Evolutionary conservation across 2,113 vertebrate genomes (phyloP), one percentile per base, ranked within the genome.

Genomic region (Numenius arquata): DNA sequence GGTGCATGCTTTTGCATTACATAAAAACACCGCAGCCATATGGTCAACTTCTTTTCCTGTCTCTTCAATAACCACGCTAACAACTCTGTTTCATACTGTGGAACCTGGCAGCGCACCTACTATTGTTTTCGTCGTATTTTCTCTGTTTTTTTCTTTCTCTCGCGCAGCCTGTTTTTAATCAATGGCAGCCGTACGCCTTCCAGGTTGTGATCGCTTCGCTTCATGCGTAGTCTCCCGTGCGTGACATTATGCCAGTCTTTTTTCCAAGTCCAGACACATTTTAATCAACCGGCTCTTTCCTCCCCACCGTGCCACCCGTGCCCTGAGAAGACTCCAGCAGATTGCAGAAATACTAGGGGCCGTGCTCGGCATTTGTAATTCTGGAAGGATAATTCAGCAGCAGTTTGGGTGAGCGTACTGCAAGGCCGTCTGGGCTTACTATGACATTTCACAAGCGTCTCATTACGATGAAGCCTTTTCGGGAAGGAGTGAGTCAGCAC

Each of bases 231-330:
- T 6, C 38, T 79, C 41, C 59, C 11, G 4, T 1, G 1, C 27
- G 45, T 36, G 36, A 22, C 30, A 34, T 27, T 27, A 58, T 7
- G 61, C 3, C 23, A 86, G 27, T 6, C 18, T 76, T 79, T 79
- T 88, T 84, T 6, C 41, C 12, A 50, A 53, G 19, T 26, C 63
- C 27, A 56, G 70, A 43, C n/a, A 15, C 38, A 20, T 79, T 80
- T 85, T 72, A 43, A 89, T 72, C 71, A 58, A 9, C 25, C 41
- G 45, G 45, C 82, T 67, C 29, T 58, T 62, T 25, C 63, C 76
- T 53, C 83, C 68, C 65, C 11, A 12, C 75, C 0, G 13, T 2
- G 3, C 38, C 0, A 3, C n/a, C 6, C 4, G 6, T 22, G 41
- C 62, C 52, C 43, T 5, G 27, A 61, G 66, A 47, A 47, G 62